These are phyloP conservation scores for Drosophila subsilvestris DNA, from an alignment of 2,888 invertebrate genomes.

Conservation along the genomic window DNA sequence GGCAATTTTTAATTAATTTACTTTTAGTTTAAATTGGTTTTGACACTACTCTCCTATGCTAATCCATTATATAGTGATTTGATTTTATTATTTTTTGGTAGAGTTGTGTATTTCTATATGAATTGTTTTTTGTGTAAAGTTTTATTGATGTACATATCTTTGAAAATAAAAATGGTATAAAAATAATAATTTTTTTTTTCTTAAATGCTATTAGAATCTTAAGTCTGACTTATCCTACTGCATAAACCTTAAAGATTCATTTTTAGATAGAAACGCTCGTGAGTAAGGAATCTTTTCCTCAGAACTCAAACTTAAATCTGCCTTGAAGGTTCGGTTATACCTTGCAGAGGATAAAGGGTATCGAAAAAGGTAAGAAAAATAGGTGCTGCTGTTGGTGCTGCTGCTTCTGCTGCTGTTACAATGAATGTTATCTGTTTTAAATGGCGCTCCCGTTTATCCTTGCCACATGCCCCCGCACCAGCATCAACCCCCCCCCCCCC, in stretches of 20 bases:
- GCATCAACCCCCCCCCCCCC: neutral
- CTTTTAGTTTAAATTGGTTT: neutral
- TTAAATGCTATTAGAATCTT: too few species aligned
- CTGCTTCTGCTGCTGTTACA: constrained; percentile 53
- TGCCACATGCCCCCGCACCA: constrained; percentile 28
- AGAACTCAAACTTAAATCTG: too few species aligned
- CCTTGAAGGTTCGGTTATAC: too few species aligned
- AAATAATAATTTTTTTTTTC: too few species aligned
- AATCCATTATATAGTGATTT: neutral
- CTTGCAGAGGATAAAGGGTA: neutral
- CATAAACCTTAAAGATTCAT: too few species aligned
- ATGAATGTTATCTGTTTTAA: constrained; percentile 77
- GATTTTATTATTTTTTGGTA: neutral
- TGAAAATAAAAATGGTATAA: too few species aligned
- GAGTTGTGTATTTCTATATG: too few species aligned
- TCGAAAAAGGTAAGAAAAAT: neutral
- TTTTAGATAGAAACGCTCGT: too few species aligned
- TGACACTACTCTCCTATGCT: neutral
- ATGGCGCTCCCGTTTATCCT: constrained; percentile 76
- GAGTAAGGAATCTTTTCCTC: too few species aligned
- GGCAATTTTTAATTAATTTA: neutral
- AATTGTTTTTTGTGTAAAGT: neutral
- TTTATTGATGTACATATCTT: too few species aligned
- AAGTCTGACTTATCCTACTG: too few species aligned
- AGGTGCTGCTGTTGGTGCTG: neutral